Conservation (phyloP, 2,888 invertebrate species). For the Epiperipatus broadwayi region DNA sequence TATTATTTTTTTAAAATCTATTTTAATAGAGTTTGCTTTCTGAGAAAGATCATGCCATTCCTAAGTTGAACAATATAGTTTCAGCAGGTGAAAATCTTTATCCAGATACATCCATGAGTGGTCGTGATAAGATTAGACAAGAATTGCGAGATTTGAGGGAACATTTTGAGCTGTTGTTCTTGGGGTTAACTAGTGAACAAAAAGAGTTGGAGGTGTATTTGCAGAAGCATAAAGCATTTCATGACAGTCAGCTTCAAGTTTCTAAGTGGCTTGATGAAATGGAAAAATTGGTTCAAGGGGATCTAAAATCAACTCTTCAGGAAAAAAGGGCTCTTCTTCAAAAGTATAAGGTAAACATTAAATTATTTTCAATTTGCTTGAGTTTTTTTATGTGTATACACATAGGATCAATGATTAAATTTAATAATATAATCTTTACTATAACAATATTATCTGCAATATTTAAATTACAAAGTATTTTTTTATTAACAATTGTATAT, state of each 20-base stretch:
- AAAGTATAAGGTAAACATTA: conserved; percentile 55
- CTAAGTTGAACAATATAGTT: conserved; percentile 50
- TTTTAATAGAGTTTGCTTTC: conserved; percentile 35
- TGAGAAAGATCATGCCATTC: conserved; percentile 65
- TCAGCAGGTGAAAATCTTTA: conserved; percentile 68
- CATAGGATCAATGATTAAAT: conserved; percentile 11
- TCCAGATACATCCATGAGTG: conserved; percentile 74
- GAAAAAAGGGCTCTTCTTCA: conserved; percentile 76
- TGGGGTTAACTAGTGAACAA: too few species aligned
- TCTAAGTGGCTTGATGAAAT: conserved; percentile 63
- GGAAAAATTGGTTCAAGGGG: conserved; percentile 40
- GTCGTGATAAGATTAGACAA: conserved; percentile 68
- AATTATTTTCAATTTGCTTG: not conserved
- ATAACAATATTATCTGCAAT: too few species aligned
- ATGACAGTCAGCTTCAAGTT: too few species aligned
- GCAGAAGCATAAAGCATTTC: too few species aligned
- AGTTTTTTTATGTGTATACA: not conserved
- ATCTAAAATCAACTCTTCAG: conserved; percentile 56
- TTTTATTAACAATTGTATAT: too few species aligned
- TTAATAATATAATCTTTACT: too few species aligned
- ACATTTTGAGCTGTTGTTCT: not conserved
- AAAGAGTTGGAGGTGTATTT: too few species aligned
- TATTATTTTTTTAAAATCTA: conserved; percentile 19
- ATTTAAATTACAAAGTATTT: too few species aligned
- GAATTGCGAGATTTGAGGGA: conserved; percentile 46